Conservation (phyloP, 2,888 invertebrate species). For the Lymantria monacha region DNA sequence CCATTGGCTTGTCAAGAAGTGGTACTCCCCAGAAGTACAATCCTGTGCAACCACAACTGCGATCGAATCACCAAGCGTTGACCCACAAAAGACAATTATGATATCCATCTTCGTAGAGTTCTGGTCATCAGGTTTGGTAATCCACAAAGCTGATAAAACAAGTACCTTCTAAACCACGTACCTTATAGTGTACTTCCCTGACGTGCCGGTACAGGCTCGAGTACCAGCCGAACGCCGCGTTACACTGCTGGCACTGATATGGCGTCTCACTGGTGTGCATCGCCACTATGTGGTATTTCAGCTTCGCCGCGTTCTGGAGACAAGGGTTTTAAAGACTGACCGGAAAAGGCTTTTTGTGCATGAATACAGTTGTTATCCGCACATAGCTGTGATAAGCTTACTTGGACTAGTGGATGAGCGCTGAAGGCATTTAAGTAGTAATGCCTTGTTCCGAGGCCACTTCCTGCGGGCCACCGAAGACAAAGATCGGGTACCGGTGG, state of each 20-base stretch:
- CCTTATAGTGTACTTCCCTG: conserved; percentile 71
- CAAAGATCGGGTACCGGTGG: no score
- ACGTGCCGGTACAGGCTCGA: conserved; percentile 69
- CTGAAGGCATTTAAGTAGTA: no score
- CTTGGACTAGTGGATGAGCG: no score
- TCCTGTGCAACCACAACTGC: no score
- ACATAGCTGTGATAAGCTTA: background rate
- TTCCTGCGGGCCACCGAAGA: no score
- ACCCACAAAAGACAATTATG: no score
- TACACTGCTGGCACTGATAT: conserved; percentile 61
- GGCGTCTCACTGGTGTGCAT: conserved; percentile 72
- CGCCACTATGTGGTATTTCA: conserved; percentile 72
- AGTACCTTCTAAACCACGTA: conserved; percentile 14
- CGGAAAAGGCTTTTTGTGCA: background rate
- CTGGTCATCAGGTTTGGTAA: no score
- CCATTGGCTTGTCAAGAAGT: no score
- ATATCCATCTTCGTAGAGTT: no score
- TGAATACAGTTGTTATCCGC: background rate
- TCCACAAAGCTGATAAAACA: background rate
- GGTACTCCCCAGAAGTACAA: no score
- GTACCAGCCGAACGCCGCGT: conserved; percentile 72
- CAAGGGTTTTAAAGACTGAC: background rate
- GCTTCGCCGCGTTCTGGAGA: conserved; percentile 63
- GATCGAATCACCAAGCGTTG: no score
- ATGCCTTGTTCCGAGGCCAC: no score